phyloP scores from a whole-genome alignment of 2,888 invertebrate genomes.

The Euclidia mi region DNA sequence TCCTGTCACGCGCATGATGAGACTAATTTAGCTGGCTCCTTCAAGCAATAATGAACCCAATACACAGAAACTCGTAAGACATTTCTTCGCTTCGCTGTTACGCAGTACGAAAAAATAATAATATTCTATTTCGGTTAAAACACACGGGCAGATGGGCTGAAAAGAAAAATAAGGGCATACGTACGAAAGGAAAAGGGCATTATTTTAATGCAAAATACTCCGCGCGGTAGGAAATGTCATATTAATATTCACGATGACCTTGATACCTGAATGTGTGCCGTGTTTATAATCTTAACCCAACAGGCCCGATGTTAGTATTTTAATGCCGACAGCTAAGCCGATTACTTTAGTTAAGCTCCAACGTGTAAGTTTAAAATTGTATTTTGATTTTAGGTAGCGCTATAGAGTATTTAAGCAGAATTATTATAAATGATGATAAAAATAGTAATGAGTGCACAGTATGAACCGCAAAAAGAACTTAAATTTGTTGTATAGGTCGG shows the following conservation, averaged over 20 bases:
- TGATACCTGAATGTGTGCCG: conserved; percentile 28
- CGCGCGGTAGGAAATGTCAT: conserved; percentile 38
- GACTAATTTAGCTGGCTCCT: conserved; percentile 18
- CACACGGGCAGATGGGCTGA: conserved; percentile 32
- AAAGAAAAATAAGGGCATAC: conserved; percentile 34
- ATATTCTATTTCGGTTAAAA: conserved; percentile 31
- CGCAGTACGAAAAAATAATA: conserved; percentile 22
- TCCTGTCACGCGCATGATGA: conserved; percentile 21
- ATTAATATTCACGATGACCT: conserved; percentile 52
- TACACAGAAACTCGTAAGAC: conserved; percentile 15
- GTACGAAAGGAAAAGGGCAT: conserved; percentile 32
- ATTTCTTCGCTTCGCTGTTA: conserved; percentile 15
- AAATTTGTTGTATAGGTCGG: no score
- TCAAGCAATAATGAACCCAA: conserved; percentile 18
- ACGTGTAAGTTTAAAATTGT: not conserved
- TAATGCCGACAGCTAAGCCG: conserved; percentile 23
- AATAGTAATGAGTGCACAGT: no score
- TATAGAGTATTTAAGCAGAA: no score
- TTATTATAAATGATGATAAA: no score
- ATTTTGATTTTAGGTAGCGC: conserved; percentile 3
- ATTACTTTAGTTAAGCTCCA: conserved; percentile 23
- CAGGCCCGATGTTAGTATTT: conserved; percentile 33
- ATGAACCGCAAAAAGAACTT: no score
- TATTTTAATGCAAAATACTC: conserved; percentile 46
- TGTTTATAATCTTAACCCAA: conserved; percentile 31